A percentile compares a stretch with the other conserved stretches of the same genome.
Conservation (phyloP, 2,797 vertebrate genomes). For the Hydrophis major region DNA sequence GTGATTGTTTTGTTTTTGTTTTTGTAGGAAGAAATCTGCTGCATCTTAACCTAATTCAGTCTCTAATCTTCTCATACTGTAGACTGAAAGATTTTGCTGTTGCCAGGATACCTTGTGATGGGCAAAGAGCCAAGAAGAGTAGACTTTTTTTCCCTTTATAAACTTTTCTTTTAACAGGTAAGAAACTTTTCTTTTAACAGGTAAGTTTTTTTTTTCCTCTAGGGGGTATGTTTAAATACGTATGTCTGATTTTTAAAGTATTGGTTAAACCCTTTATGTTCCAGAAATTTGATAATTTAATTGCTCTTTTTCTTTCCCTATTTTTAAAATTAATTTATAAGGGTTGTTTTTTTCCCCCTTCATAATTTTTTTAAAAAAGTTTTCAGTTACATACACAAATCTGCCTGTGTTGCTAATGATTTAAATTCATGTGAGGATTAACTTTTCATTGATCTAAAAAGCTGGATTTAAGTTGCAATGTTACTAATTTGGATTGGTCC, state of each 20-base stretch:
- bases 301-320: background rate
- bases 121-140: constrained; percentile 86
- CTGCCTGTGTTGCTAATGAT: background rate
- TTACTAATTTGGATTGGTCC: background rate
- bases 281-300: background rate
- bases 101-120: constrained; percentile 89
- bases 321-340: constrained; percentile 1
- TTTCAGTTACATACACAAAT: background rate
- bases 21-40: constrained; percentile 67
- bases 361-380: constrained; percentile 3
- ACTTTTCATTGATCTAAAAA: background rate
- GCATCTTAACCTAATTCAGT: constrained; percentile 55
- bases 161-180: constrained; percentile 75
- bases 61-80: constrained; percentile 68
- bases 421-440: background rate
- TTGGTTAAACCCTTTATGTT: background rate
- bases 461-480: background rate
- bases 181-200: constrained; percentile 71
- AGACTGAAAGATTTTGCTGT: constrained; percentile 69
- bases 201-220: constrained; percentile 58
- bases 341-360: no score
- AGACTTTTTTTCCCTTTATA: constrained; percentile 70
- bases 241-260: background rate
- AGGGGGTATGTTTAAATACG: background rate
- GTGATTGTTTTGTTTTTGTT: constrained; percentile 20